A percentile compares a stretch with the other conserved stretches of the same genome.
Evolutionary conservation across 2,113 vertebrate genomes (phyloP).

Genomic region (Sialia sialis): DNA sequence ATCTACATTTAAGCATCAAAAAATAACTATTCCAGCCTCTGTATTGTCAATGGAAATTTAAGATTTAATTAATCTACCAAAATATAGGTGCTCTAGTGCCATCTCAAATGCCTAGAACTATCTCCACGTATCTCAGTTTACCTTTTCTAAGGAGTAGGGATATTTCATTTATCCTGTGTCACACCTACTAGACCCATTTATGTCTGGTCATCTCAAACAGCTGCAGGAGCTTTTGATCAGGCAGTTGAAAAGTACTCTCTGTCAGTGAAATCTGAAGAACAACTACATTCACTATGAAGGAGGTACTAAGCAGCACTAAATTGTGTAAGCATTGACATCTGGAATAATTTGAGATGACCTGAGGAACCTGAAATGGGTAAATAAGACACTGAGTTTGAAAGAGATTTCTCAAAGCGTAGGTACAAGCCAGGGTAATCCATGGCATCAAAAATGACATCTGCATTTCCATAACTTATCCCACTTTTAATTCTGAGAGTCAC

Average conservation of each 20-base stretch:
- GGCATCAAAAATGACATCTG: neutral
- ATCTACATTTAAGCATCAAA: neutral
- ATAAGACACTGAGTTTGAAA: neutral
- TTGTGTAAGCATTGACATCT: neutral
- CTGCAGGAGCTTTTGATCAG: neutral
- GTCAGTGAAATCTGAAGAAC: neutral
- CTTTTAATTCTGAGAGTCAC: neutral
- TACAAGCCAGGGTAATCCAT: neutral
- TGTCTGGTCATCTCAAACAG: neutral
- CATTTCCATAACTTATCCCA: neutral
- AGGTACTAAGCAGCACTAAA: neutral
- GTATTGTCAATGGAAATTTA: neutral
- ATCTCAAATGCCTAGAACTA: neutral
- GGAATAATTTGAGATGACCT: neutral
- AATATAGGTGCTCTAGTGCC: neutral
- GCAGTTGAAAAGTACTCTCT: neutral
- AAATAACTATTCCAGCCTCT: neutral
- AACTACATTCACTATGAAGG: neutral
- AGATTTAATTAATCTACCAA: neutral
- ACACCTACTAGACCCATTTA: neutral
- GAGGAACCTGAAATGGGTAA: neutral
- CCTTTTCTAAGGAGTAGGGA: neutral
- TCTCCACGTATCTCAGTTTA: neutral
- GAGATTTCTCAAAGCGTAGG: neutral
- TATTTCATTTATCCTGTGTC: neutral